Base-by-base conservation (phyloP, 2,113 vertebrate genomes). In the Cavia porcellus region DNA sequence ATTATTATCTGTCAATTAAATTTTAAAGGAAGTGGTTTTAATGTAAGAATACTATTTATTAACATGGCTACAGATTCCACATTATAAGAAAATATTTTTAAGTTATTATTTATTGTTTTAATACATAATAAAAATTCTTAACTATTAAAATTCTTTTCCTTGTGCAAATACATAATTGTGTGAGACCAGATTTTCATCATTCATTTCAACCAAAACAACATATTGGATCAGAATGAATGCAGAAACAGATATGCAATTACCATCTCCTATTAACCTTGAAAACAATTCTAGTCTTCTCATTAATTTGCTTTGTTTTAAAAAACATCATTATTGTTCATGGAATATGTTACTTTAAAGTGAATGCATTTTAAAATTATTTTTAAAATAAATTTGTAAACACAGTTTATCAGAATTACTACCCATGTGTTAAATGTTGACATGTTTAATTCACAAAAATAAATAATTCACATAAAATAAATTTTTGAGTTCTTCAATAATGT, bases 361-460 rank as follows among this genome's bases (percentile, higher is more conserved):
- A 50, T 79, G 75, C 30, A 25, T 7, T 80, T 77, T n/a, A 14
- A 77, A 47, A 45, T 32, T 45, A 50, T 32, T 52, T 52, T 80
- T 52, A 55, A 20, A 62, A 42, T 84, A 24, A 59, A 74, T 61
- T 92, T 70, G 45, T 55, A 45, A 66, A n/a, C n/a, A 57, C 0
- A 62, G 25, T 10, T 94, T 85, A n/a, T 80, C 9, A 87, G 32
- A 50, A 35, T 85, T 81, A 72, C 28, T 32, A 94, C 84, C n/a
- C 32, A 17, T 45, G n/a, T 6, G 22, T 1, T 4, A 91, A 84
- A 64, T 5, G 3, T 32, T 32, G 2, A 61, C 57, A 68, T 13
- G 59, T 55, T 42, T 74, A 70, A 79, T 81, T 50, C 38, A 92
- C 4, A 86, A 52, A 96, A 92, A n/a, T 59, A 86, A 64, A 89